Evolutionary conservation across 1,140 invertebrate genomes (phyloP).

Genomic region (Meloidogyne hapla): DNA sequence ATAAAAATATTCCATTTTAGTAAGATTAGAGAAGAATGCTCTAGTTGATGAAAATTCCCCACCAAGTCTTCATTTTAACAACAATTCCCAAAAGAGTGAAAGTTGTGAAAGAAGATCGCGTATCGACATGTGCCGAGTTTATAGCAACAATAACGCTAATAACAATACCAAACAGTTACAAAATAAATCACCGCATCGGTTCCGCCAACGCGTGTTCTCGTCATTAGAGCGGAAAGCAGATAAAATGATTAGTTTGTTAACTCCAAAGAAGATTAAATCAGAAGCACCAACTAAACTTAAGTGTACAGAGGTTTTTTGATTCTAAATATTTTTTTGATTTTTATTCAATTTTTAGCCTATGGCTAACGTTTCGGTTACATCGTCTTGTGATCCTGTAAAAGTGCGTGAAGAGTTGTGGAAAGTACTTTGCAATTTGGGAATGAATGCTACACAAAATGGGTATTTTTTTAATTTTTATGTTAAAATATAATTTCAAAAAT

Average conservation of each 20-base stretch:
- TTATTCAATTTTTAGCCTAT: slow-evolving; percentile 29
- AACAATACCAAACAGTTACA: slow-evolving; percentile 6
- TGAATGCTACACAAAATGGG: slow-evolving; percentile 35
- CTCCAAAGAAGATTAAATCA: slow-evolving; percentile 32
- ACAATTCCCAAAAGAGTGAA: neutral
- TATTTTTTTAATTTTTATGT: slow-evolving; percentile 8
- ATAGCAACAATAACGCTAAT: neutral
- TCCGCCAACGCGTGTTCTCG: slow-evolving; percentile 45
- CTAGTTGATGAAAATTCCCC: neutral
- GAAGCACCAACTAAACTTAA: slow-evolving; percentile 41
- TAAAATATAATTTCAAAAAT: slow-evolving; percentile 24
- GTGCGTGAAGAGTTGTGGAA: slow-evolving; percentile 40
- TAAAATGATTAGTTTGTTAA: slow-evolving; percentile 41
- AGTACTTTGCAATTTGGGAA: slow-evolving; percentile 44
- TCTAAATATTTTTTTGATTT: neutral
- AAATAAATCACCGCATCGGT: slow-evolving; percentile 19
- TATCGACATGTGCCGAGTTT: neutral
- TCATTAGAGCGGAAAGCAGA: slow-evolving; percentile 48
- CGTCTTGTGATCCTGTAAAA: slow-evolving; percentile 44
- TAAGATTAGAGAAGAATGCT: neutral
- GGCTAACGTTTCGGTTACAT: slow-evolving; percentile 54
- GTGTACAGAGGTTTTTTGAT: slow-evolving; percentile 19
- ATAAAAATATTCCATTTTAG: neutral
- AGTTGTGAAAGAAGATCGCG: neutral
- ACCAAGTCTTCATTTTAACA: neutral